Conservation (phyloP, 2,797 vertebrate genomes). For the Chaetophractus vellerosus region DNA sequence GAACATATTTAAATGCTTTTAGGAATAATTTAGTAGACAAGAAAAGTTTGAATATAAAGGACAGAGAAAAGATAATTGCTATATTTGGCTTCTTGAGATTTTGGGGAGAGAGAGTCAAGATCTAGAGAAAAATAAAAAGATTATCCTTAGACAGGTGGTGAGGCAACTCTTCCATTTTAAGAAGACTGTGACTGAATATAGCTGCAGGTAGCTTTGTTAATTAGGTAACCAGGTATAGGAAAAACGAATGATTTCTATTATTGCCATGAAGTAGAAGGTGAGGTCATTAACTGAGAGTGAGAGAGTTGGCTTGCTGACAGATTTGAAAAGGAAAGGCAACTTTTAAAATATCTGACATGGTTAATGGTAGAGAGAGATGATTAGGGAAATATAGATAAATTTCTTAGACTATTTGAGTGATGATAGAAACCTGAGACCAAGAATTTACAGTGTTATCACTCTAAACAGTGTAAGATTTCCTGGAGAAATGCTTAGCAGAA, state of each 20-base stretch:
- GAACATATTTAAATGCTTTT: neutral
- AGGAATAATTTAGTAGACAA: neutral
- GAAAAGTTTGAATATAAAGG: neutral
- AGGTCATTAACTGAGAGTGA: neutral
- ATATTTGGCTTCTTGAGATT: neutral
- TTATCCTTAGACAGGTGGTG: neutral
- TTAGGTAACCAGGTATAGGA: neutral
- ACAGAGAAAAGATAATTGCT: neutral
- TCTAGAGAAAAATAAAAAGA: neutral
- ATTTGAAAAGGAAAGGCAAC: neutral
- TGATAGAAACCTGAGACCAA: neutral
- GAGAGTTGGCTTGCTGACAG: neutral
- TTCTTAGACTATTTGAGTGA: neutral
- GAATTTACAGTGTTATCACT: neutral
- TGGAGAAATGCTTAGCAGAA: neutral
- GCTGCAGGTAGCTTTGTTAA: neutral
- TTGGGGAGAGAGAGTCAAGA: neutral
- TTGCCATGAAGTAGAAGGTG: neutral
- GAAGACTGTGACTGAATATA: neutral
- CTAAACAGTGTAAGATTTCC: neutral
- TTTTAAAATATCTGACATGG: neutral
- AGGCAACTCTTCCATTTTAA: neutral
- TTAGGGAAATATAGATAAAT: neutral
- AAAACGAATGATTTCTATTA: neutral
- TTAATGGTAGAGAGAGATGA: neutral